phyloP scores from a whole-genome alignment of 1,140 invertebrate species.

The Anagrus nilaparvatae region DNA sequence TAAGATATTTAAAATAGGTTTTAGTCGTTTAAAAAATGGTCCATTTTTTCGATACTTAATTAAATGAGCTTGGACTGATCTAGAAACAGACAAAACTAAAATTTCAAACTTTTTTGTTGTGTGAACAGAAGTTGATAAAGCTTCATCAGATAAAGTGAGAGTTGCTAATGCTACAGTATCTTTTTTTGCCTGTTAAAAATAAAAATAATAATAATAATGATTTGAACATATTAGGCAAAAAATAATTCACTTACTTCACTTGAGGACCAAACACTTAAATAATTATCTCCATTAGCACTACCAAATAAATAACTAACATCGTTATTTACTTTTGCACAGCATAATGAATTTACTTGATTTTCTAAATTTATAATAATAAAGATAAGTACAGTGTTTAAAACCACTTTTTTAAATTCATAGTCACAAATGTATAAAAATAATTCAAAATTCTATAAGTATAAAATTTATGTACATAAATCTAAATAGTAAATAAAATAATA shows the following conservation, averaged over 20 bases:
- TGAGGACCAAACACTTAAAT: slow-evolving; percentile 52
- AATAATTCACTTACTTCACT: slow-evolving; percentile 39
- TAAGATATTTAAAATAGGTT: slow-evolving; percentile 60
- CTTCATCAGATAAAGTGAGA: slow-evolving; percentile 36
- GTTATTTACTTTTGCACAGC: slow-evolving; percentile 34
- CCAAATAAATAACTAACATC: slow-evolving; percentile 49
- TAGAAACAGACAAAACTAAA: slow-evolving; percentile 47
- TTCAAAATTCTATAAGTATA: too few relatives aligned
- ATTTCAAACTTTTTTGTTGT: slow-evolving; percentile 24
- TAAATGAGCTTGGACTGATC: slow-evolving; percentile 64
- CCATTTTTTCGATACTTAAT: slow-evolving; percentile 68
- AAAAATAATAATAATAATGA: too few relatives aligned
- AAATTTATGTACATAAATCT: too few relatives aligned
- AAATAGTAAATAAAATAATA: too few relatives aligned
- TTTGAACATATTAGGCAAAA: too few relatives aligned
- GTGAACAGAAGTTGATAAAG: slow-evolving; percentile 30
- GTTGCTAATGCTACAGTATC: slow-evolving; percentile 40
- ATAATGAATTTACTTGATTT: slow-evolving; percentile 49
- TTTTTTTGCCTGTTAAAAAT: slow-evolving; percentile 30
- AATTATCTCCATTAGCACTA: slow-evolving; percentile 46
- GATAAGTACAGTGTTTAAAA: too few relatives aligned
- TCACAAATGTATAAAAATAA: too few relatives aligned
- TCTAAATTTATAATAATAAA: too few relatives aligned
- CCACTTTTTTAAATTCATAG: too few relatives aligned
- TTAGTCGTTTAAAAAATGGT: slow-evolving; percentile 57